Conservation (phyloP, 2,888 invertebrate species). For the Lepidocyrtoides sp. region DNA sequence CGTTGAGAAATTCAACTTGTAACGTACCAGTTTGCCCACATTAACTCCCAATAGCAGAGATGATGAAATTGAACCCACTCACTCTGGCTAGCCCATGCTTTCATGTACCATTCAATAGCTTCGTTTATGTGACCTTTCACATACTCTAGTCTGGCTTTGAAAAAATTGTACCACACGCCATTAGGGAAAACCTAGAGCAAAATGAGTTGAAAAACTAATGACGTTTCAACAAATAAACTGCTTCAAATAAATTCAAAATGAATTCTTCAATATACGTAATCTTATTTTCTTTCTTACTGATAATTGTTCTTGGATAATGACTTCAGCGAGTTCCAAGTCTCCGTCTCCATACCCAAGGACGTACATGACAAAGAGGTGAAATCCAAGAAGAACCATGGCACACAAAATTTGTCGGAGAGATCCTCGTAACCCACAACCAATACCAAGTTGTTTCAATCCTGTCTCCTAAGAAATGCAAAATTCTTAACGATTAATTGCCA, state of each 20-base stretch:
- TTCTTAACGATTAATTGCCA: background rate
- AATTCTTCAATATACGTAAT: too few relatives aligned
- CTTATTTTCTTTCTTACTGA: slow-evolving; percentile 86
- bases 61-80: slow-evolving; percentile 97
- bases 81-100: slow-evolving; percentile 93
- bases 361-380: slow-evolving; percentile 94
- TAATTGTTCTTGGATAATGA: slow-evolving; percentile 92
- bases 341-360: slow-evolving; percentile 94
- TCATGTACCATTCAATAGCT: slow-evolving; percentile 92
- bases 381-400: slow-evolving; percentile 94
- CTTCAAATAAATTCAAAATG: background rate
- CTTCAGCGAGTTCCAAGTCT: slow-evolving; percentile 92
- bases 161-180: slow-evolving; percentile 97
- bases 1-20: background rate
- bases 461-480: slow-evolving; percentile 87
- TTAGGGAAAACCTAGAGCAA: slow-evolving; percentile 90
- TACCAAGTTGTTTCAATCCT: slow-evolving; percentile 92
- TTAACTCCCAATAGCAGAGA: slow-evolving; percentile 97
- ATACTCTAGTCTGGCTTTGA: slow-evolving; percentile 94
- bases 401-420: slow-evolving; percentile 95
- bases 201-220: background rate
- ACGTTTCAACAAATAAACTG: background rate
- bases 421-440: slow-evolving; percentile 90
- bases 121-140: slow-evolving; percentile 92
- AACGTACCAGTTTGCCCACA: slow-evolving; percentile 94